A percentile compares a stretch with the other conserved stretches of the same genome.
Conservation (phyloP, 2,888 invertebrate genomes). For the Morinoia aosen region DNA sequence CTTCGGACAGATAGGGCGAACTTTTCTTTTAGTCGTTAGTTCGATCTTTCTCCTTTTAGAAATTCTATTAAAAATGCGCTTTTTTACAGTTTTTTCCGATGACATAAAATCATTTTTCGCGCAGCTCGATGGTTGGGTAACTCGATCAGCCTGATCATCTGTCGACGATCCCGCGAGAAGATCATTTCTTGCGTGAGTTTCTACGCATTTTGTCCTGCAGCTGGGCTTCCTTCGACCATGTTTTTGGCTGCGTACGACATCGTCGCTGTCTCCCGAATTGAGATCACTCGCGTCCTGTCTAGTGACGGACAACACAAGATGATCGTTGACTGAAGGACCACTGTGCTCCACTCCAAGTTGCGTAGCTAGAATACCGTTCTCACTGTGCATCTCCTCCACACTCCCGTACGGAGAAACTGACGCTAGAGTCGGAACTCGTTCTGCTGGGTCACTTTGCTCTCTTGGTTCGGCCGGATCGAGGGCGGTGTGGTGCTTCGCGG, state of each 20-base stretch:
- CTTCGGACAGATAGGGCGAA: background rate
- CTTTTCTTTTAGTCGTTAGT: background rate
- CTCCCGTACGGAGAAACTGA: background rate
- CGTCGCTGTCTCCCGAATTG: background rate
- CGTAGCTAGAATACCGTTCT: background rate
- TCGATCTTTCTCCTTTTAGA: background rate
- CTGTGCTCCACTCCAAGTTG: background rate
- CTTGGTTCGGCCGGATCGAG: background rate
- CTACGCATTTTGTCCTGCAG: background rate
- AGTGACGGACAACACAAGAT: background rate
- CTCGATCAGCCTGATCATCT: background rate
- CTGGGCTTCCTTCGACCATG: background rate
- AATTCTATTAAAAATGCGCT: background rate
- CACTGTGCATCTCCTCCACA: background rate
- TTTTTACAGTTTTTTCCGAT: background rate
- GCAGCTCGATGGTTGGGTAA: background rate
- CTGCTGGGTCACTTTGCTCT: background rate
- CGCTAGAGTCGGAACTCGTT: background rate
- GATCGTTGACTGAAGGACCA: background rate
- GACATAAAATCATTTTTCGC: background rate
- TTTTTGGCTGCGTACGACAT: no score
- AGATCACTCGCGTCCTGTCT: background rate
- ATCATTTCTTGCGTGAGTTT: background rate
- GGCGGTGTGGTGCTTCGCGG: constrained; percentile 60
- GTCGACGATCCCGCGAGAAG: background rate